Percentiles rank a stretch among this genome's conserved stretches.
These are phyloP conservation scores for Coptodon rendalli DNA, from an alignment of 2,113 vertebrate genomes.

Conservation along the genomic window DNA sequence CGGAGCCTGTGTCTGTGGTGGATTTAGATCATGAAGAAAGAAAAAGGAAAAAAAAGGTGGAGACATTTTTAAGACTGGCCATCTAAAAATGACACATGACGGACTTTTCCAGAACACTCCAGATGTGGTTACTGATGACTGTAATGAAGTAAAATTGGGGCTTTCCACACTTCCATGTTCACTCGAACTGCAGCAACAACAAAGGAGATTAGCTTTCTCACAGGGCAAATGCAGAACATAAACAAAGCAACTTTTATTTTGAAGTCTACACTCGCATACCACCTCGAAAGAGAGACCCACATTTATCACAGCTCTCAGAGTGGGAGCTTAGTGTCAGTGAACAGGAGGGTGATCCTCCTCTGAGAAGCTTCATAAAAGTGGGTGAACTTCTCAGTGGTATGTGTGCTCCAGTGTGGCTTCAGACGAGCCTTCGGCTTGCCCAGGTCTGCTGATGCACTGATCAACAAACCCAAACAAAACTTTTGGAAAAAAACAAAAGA, in stretches of 20 bases:
- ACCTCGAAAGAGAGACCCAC: constrained; percentile 45
- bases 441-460: constrained; percentile 57
- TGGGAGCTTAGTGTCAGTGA: neutral
- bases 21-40: neutral
- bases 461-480: constrained; percentile 65
- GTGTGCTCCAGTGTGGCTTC: constrained; percentile 44
- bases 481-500: neutral
- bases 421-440: constrained; percentile 27
- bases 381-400: constrained; percentile 35
- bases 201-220: neutral
- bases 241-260: constrained; percentile 26
- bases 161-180: constrained; percentile 46
- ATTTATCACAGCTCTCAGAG: constrained; percentile 18
- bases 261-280: constrained; percentile 49
- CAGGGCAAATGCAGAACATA: constrained; percentile 30
- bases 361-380: constrained; percentile 42
- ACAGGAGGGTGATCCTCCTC: neutral
- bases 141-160: neutral
- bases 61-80: neutral
- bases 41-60: neutral
- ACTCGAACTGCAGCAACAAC: constrained; percentile 36
- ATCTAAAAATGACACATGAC: neutral
- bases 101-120: neutral
- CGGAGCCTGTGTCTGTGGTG: neutral
- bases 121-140: neutral